Percentiles rank a stretch among this genome's conserved stretches.
These are phyloP conservation scores for Corapipo altera DNA, from an alignment of 2,113 vertebrate genomes.

Conservation along the genomic window DNA sequence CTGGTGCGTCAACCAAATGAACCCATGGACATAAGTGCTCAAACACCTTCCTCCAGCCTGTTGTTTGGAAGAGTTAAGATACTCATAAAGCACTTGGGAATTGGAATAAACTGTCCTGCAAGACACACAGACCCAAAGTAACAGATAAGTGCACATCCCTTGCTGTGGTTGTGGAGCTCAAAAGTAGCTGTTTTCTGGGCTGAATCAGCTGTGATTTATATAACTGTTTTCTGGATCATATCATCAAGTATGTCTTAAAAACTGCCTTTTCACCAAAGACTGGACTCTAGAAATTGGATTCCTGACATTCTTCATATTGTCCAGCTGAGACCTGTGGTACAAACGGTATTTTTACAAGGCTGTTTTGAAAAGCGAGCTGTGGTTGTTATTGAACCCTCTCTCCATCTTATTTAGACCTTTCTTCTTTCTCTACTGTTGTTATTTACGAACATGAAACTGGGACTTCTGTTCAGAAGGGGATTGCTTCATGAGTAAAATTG, in stretches of 20 bases:
- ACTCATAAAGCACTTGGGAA: background rate
- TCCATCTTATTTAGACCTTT: background rate
- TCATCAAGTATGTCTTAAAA: background rate
- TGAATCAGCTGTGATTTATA: background rate
- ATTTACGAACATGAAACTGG: background rate
- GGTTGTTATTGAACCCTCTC: background rate
- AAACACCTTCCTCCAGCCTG: background rate
- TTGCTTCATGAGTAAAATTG: slow-evolving; percentile 7
- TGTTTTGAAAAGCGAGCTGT: background rate
- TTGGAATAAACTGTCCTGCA: background rate
- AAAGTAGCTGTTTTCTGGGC: background rate
- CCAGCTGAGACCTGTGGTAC: slow-evolving; percentile 32
- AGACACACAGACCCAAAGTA: background rate
- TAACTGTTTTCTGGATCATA: background rate
- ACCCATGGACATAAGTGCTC: background rate
- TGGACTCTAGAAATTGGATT: slow-evolving; percentile 29
- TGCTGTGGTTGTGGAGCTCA: background rate
- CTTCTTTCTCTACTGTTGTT: background rate
- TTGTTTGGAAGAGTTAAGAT: background rate
- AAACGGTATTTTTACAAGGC: slow-evolving; percentile 19
- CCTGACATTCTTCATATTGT: slow-evolving; percentile 30
- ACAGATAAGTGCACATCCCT: background rate
- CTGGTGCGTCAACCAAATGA: background rate
- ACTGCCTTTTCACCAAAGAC: background rate
- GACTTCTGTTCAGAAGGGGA: background rate